phyloP scores from a whole-genome alignment of 2,888 invertebrate genomes.

The Eupithecia dodoneata region DNA sequence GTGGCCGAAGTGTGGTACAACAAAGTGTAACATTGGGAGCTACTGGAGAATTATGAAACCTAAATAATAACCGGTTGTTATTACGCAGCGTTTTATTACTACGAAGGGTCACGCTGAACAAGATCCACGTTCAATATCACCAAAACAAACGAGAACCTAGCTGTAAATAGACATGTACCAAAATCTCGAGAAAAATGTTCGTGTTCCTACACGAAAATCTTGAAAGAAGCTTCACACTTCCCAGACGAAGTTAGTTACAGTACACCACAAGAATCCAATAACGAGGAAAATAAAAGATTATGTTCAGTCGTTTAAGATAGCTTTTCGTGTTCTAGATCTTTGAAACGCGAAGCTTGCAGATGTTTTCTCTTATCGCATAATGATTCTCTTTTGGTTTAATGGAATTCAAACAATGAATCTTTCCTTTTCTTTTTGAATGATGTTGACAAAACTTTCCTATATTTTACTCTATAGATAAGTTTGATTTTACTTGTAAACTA shows the following conservation, averaged over 20 bases:
- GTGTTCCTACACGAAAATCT: background rate
- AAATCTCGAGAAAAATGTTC: background rate
- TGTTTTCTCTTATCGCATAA: background rate
- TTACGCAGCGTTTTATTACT: conserved; percentile 1
- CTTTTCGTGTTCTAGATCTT: conserved; percentile 3
- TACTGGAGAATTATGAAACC: background rate
- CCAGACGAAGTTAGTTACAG: background rate
- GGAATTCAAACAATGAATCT: background rate
- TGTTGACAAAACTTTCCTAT: background rate
- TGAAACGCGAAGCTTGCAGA: background rate
- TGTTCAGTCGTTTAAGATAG: conserved; percentile 1
- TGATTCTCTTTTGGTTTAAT: conserved; percentile 4
- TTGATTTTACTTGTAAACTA: background rate
- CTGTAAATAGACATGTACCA: background rate
- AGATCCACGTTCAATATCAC: background rate
- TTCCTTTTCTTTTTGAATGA: background rate
- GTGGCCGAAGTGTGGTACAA: background rate
- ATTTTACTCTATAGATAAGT: background rate
- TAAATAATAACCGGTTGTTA: conserved; percentile 2
- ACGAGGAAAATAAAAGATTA: conserved; percentile 13
- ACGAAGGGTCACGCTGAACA: background rate
- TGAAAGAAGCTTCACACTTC: background rate
- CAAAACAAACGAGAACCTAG: background rate
- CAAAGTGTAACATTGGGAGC: background rate
- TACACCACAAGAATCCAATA: background rate